phyloP scores from a whole-genome alignment of 2,797 vertebrate species.

The Apogon talboti region DNA sequence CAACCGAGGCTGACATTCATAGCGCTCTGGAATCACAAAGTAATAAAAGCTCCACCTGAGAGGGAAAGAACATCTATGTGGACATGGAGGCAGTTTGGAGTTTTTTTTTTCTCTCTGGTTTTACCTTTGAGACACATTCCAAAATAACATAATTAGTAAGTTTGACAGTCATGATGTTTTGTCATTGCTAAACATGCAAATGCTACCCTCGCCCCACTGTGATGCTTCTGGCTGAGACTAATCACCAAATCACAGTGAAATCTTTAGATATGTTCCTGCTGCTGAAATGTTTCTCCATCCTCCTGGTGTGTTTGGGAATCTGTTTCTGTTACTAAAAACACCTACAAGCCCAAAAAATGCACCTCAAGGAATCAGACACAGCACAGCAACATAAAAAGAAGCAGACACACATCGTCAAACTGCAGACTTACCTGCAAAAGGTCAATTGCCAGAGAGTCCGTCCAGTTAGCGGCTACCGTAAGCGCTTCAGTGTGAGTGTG shows the following conservation, averaged over 20 bases:
- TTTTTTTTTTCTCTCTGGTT: slow-evolving; percentile 8
- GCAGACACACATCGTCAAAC: background rate
- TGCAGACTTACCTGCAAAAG: slow-evolving; percentile 85
- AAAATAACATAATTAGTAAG: background rate
- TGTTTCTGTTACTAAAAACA: background rate
- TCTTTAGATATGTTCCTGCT: background rate
- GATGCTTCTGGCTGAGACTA: slow-evolving; percentile 10
- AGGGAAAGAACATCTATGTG: background rate
- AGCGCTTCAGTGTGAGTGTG: slow-evolving; percentile 83
- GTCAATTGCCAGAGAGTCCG: slow-evolving; percentile 90
- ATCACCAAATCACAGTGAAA: slow-evolving; percentile 30
- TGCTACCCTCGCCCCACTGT: background rate
- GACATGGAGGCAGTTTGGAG: background rate
- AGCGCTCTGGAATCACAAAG: slow-evolving; percentile 25
- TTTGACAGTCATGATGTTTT: slow-evolving; percentile 19
- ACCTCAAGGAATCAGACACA: background rate
- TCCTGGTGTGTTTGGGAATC: slow-evolving; percentile 7
- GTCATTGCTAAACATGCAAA: slow-evolving; percentile 5
- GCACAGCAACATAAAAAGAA: background rate
- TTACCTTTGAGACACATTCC: background rate
- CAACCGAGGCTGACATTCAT: slow-evolving; percentile 41
- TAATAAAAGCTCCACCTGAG: too few relatives aligned
- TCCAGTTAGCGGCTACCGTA: slow-evolving; percentile 86
- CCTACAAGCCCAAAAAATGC: background rate
- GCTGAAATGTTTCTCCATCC: slow-evolving; percentile 8